These are phyloP conservation scores for Poeciliopsis presidionis DNA, from an alignment of 2,797 vertebrate genomes.

Conservation along the genomic window DNA sequence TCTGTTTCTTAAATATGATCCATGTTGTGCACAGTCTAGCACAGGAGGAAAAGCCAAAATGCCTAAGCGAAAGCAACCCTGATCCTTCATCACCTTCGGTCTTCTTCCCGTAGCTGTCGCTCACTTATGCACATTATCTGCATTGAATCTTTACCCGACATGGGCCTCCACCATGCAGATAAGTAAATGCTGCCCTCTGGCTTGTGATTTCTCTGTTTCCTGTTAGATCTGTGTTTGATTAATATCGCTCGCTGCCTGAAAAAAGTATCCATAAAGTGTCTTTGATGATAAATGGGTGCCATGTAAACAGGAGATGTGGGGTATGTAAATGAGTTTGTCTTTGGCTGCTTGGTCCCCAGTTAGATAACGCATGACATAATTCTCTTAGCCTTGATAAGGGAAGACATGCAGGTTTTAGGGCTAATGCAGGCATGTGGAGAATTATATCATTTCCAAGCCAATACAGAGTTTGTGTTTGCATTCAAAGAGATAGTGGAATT, in stretches of 20 bases:
- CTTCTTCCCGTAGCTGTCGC: constrained; percentile 67
- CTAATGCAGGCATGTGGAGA: constrained; percentile 47
- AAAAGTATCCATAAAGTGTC: constrained; percentile 75
- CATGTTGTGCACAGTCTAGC: constrained; percentile 50
- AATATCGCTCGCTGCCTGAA: constrained; percentile 67
- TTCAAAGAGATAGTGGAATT: constrained; percentile 34
- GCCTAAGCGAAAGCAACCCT: constrained; percentile 66
- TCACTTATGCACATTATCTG: constrained; percentile 76
- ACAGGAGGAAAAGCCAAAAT: constrained; percentile 60
- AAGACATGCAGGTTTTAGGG: constrained; percentile 52
- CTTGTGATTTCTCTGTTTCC: constrained; percentile 63
- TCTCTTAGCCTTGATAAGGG: constrained; percentile 62
- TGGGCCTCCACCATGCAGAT: constrained; percentile 49
- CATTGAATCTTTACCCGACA: constrained; percentile 78
- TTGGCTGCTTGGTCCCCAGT: constrained; percentile 61
- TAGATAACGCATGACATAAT: constrained; percentile 63
- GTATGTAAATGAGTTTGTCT: constrained; percentile 80
- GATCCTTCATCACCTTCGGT: constrained; percentile 49
- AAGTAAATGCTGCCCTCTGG: constrained; percentile 49
- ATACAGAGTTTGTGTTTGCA: constrained; percentile 33
- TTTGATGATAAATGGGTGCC: constrained; percentile 79
- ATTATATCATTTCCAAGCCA: constrained; percentile 60
- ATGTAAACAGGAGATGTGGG: constrained; percentile 77
- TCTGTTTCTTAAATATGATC: constrained; percentile 42
- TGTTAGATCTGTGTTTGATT: constrained; percentile 75